Evolutionary conservation across 2,888 invertebrate species (phyloP).

Genomic region (Thalpophila matura): DNA sequence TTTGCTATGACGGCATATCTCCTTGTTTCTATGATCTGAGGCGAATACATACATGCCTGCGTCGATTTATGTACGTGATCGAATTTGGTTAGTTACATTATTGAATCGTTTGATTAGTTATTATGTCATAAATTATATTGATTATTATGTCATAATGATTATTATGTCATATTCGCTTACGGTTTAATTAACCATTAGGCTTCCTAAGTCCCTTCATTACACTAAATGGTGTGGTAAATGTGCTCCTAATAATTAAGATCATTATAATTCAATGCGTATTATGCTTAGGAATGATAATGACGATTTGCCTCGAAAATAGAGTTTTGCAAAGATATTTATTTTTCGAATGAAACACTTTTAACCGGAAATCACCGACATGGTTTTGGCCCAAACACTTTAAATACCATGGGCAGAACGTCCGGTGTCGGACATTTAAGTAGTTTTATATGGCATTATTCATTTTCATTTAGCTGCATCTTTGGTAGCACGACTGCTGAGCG

Average conservation of each 20-base stretch:
- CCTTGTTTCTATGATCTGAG: too few relatives aligned
- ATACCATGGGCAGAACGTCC: neutral
- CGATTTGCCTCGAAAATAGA: neutral
- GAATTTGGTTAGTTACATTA: conserved; percentile 20
- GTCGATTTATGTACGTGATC: conserved; percentile 6
- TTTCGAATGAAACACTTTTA: neutral
- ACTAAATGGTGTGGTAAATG: conserved; percentile 25
- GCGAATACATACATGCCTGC: neutral
- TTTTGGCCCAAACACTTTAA: conserved; percentile 1
- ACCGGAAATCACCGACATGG: neutral
- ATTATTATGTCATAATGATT: too few relatives aligned
- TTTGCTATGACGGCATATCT: too few relatives aligned
- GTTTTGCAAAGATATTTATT: neutral
- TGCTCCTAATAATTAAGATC: conserved; percentile 28
- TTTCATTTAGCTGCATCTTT: too few relatives aligned
- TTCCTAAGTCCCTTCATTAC: conserved; percentile 26
- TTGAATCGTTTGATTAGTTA: conserved; percentile 23
- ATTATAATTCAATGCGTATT: conserved; percentile 16
- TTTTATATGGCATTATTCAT: too few relatives aligned
- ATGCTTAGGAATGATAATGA: neutral
- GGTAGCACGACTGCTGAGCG: too few relatives aligned
- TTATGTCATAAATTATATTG: conserved; percentile 38
- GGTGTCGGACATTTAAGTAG: neutral
- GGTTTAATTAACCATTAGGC: conserved; percentile 26
- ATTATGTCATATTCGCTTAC: conserved; percentile 7